Evolutionary conservation across 2,797 vertebrate genomes (phyloP).

Genomic region (Pipistrellus pygmaeus): DNA sequence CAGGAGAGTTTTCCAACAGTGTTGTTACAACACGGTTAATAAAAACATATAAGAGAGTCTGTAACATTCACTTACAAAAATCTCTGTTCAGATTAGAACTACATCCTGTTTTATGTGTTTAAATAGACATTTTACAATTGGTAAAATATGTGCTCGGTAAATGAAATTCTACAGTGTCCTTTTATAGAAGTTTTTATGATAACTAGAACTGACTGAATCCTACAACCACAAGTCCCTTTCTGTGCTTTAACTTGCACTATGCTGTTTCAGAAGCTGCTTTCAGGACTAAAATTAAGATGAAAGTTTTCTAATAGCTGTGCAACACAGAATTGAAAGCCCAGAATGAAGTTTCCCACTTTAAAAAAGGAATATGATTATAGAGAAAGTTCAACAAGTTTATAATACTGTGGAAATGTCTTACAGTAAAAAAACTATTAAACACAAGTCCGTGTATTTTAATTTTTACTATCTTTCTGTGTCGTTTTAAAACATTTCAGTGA

Average conservation of each 20-base stretch:
- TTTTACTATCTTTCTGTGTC: neutral
- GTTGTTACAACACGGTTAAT: neutral
- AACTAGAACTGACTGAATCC: neutral
- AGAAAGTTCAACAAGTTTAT: neutral
- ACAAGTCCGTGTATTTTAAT: neutral
- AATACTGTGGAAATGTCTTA: neutral
- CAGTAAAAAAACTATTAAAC: neutral
- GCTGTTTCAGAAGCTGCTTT: conserved; percentile 30
- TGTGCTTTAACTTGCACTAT: neutral
- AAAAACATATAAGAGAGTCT: neutral
- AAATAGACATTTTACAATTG: neutral
- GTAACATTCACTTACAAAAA: neutral
- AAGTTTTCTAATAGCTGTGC: conserved; percentile 3
- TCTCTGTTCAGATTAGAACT: neutral
- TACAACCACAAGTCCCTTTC: conserved; percentile 9
- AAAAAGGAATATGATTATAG: neutral
- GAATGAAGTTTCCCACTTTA: neutral
- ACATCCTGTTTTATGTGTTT: neutral
- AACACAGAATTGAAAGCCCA: neutral
- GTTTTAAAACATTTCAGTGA: neutral
- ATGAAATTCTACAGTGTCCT: neutral
- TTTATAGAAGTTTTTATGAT: conserved; percentile 1
- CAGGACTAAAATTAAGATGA: neutral
- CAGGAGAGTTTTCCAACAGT: neutral
- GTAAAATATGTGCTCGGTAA: neutral